Percentiles rank a stretch among this genome's conserved stretches.
Evolutionary conservation across 64 coral and sea anemone genomes (phyloP).

Genomic region (Dendrophyllia cribrosa): DNA sequence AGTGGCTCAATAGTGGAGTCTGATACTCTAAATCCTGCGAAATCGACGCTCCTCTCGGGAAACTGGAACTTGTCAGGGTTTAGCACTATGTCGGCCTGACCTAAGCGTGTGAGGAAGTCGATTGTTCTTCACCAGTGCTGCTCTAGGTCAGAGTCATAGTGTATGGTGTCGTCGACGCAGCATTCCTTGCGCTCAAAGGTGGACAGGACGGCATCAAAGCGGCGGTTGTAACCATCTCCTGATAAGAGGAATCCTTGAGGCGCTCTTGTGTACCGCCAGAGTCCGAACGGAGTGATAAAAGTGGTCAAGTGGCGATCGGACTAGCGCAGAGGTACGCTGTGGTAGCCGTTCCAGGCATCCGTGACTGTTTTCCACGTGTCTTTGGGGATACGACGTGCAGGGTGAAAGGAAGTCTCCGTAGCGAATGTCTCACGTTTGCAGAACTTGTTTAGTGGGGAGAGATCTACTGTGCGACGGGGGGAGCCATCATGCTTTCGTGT

Average conservation of each 20-base stretch:
- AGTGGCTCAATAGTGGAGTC: conserved; percentile 20
- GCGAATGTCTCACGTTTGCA: no score
- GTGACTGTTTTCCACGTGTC: conserved; percentile 56
- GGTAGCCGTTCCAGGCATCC: no score
- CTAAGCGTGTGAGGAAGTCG: conserved; percentile 25
- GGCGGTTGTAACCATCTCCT: conserved; percentile 30
- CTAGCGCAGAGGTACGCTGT: no score
- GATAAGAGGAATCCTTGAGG: conserved; percentile 56
- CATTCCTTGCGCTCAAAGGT: conserved; percentile 28
- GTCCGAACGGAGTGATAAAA: no score
- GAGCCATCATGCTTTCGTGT: no score
- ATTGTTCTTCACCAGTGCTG: conserved; percentile 62
- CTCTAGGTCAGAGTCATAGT: neutral
- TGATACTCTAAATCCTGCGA: neutral
- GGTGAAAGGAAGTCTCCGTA: no score
- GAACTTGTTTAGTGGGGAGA: no score
- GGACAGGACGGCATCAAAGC: no score
- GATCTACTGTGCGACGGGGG: no score
- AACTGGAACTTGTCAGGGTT: conserved; percentile 56
- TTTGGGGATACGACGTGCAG: conserved; percentile 24
- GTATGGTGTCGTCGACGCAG: conserved; percentile 42
- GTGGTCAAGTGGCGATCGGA: conserved; percentile 17
- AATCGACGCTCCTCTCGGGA: neutral
- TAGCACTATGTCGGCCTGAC: conserved; percentile 23
- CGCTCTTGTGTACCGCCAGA: conserved; percentile 40